phyloP scores from a whole-genome alignment of 2,797 vertebrate genomes.

The Alauda arvensis region DNA sequence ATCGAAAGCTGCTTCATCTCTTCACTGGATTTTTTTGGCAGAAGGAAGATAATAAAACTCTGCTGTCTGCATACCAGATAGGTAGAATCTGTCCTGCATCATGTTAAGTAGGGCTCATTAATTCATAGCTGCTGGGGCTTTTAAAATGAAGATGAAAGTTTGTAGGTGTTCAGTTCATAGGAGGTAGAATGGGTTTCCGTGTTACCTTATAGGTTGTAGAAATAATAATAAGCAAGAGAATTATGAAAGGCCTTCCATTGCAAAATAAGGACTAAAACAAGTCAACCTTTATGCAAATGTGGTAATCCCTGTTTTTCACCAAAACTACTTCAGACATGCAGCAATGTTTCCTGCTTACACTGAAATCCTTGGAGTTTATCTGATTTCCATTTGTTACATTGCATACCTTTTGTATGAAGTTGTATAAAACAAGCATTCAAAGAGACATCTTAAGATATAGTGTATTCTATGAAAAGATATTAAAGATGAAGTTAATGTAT shows the following conservation, averaged over 20 bases:
- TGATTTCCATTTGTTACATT: background rate
- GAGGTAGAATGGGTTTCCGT: background rate
- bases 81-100: background rate
- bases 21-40: background rate
- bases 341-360: background rate
- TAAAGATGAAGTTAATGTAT: background rate
- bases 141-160: background rate
- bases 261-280: background rate
- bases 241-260: background rate
- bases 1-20: background rate
- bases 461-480: background rate
- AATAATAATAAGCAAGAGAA: background rate
- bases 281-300: background rate
- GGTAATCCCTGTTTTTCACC: background rate
- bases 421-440: background rate
- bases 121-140: background rate
- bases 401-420: background rate
- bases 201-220: background rate
- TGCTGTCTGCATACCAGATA: background rate
- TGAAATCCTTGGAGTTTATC: background rate
- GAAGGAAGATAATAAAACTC: slow-evolving; percentile 10
- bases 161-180: background rate
- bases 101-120: background rate
- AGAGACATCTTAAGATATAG: background rate
- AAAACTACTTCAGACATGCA: background rate